Conservation (phyloP, 2,888 invertebrate species). For the Nemapogon koenigi region DNA sequence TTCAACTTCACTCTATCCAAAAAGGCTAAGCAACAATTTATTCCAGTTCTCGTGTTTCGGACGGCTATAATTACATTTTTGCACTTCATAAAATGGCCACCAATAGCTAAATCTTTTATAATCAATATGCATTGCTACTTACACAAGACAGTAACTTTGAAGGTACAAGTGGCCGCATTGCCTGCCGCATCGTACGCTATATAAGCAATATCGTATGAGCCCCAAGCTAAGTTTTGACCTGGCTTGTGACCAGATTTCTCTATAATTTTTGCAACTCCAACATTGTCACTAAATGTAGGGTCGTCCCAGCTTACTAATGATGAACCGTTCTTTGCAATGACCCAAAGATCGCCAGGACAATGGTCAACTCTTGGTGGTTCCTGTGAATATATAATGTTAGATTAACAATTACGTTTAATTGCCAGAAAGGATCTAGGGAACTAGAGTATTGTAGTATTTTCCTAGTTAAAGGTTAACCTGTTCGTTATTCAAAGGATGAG, state of each 20-base stretch:
- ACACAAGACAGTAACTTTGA: conserved; percentile 90
- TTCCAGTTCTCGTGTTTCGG: too few relatives aligned
- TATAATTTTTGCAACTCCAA: conserved; percentile 78
- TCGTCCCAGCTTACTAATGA: conserved; percentile 92
- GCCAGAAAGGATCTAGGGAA: too few relatives aligned
- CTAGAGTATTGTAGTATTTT: too few relatives aligned
- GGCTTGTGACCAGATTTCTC: conserved; percentile 88
- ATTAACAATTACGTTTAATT: too few relatives aligned
- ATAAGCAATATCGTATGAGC: conserved; percentile 90
- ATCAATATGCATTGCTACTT: conserved; percentile 39
- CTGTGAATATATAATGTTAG: too few relatives aligned
- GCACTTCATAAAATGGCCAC: too few relatives aligned
- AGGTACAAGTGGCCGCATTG: conserved; percentile 89
- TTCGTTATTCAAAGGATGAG: too few relatives aligned
- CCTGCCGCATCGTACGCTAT: conserved; percentile 93
- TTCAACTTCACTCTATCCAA: too few relatives aligned
- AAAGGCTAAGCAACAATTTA: too few relatives aligned
- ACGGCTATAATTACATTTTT: too few relatives aligned
- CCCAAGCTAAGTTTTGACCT: conserved; percentile 89
- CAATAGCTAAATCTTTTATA: too few relatives aligned
- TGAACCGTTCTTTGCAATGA: conserved; percentile 90
- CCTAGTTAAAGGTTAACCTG: too few relatives aligned
- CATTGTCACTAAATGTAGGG: conserved; percentile 89
- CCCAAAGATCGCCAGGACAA: conserved; percentile 94
- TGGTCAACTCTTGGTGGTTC: conserved; percentile 86